A percentile compares a stretch with the other conserved stretches of the same genome.
phyloP scores from a whole-genome alignment of 2,797 vertebrate genomes.

The Halcyon smyrnensis region DNA sequence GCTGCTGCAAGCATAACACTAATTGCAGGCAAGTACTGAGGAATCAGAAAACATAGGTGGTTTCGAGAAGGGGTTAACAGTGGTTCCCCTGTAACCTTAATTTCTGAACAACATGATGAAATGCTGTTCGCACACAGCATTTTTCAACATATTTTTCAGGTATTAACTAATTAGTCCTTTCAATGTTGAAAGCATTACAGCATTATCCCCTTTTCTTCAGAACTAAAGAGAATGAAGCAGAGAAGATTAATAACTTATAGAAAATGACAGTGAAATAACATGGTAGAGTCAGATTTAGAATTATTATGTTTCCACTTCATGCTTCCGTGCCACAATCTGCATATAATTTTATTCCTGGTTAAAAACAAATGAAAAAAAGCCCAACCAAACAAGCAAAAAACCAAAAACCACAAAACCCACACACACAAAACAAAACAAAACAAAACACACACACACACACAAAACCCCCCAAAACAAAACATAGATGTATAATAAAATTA shows the following conservation, averaged over 20 bases:
- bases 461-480: neutral
- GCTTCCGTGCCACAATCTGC: neutral
- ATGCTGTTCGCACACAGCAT: neutral
- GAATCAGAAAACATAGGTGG: neutral
- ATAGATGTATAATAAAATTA: neutral
- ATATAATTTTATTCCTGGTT: neutral
- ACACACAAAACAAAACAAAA: neutral
- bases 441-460: too few relatives aligned
- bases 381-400: neutral
- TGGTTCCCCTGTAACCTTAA: neutral
- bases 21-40: neutral
- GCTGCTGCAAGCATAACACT: neutral
- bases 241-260: neutral
- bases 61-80: neutral
- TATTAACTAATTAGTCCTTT: neutral
- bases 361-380: neutral
- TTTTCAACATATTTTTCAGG: neutral
- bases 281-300: neutral
- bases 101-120: neutral
- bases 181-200: neutral
- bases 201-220: neutral
- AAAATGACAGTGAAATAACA: constrained; percentile 1
- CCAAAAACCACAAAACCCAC: too few relatives aligned
- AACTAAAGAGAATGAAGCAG: neutral
- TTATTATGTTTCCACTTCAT: neutral